Base-by-base conservation (phyloP, 37 sponge, comb jelly and placozoan genomes). In the Lycopodina hypogea region DNA sequence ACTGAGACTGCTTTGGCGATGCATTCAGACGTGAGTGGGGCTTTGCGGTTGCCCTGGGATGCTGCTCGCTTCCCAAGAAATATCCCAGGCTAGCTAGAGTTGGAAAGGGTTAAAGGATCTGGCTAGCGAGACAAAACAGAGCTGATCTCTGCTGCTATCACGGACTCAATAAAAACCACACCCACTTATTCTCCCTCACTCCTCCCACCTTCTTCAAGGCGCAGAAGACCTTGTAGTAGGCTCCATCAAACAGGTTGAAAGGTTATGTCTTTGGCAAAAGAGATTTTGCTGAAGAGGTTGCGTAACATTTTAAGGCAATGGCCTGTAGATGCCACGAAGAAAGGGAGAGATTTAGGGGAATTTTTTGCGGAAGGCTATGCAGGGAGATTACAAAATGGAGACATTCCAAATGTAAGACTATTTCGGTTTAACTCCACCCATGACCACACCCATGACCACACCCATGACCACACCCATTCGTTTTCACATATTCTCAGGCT, bases 341-440 rank as follows among this genome's bases (percentile, higher is more conserved):
- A 83, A 48, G 89, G 89, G 48, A 84, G 85, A 60, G 89, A 89
- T 74, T 55, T 89, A 23, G 89, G 85, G 56, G 84, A 74, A 32
- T 79, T 71, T 34, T 48, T 83, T 21, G 55, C 55, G 33, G 30
- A 64, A 30, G 52, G 23, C 24, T 84, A 84, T 37, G 28, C 11
- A 35, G 63, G 34, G 36, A 79, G 64, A 56, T 72, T 82, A 39
- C 58, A 83, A 30, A 38, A 68, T 42, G 40, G 67, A n/a, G 15
- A 18, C 23, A 18, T 42, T 24, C 30, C 50, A 21, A 57, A 85
- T 58, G 86, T 85, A 40, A 72, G 78, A 57, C 40, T 17, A 42
- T 38, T 26, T 28, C 18, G 28, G 4, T 59, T 23, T 17, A 17
- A 17, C 60, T 28, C 8, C 6, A 23, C 28, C 60, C 60, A 23